These are phyloP conservation scores for Pyrgus malvae DNA, from an alignment of 2,888 invertebrate genomes.

Conservation along the genomic window DNA sequence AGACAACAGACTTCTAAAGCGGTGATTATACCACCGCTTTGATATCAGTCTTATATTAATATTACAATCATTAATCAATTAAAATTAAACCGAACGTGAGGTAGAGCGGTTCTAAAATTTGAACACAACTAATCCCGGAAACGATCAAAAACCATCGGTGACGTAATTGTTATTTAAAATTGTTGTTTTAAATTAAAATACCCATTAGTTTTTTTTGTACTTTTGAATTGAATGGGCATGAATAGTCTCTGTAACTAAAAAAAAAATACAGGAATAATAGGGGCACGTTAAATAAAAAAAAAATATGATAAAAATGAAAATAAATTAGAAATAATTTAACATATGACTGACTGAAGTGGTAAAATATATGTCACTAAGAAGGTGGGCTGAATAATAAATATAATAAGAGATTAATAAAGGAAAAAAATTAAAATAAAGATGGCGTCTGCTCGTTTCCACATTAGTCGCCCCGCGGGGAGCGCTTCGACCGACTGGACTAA, in stretches of 20 bases:
- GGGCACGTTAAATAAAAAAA: too few relatives aligned
- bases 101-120: constrained; percentile 63
- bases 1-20: constrained; percentile 73
- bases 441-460: constrained; percentile 35
- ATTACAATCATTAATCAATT: constrained; percentile 46
- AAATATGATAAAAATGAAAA: too few relatives aligned
- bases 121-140: constrained; percentile 48
- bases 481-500: constrained; percentile 31
- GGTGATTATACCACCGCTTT: constrained; percentile 77
- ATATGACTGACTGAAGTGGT: too few relatives aligned
- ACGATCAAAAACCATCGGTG: constrained; percentile 30
- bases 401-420: neutral
- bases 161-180: neutral
- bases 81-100: constrained; percentile 52
- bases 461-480: constrained; percentile 36
- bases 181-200: neutral
- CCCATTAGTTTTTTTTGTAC: too few relatives aligned
- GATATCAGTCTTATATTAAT: constrained; percentile 64
- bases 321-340: too few relatives aligned
- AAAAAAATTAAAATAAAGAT: constrained; percentile 19
- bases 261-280: too few relatives aligned
- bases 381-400: constrained; percentile 1
- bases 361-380: too few relatives aligned
- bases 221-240: too few relatives aligned
- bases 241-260: too few relatives aligned